Base-by-base conservation (phyloP, 2,888 invertebrate species). In the Noctua comes region DNA sequence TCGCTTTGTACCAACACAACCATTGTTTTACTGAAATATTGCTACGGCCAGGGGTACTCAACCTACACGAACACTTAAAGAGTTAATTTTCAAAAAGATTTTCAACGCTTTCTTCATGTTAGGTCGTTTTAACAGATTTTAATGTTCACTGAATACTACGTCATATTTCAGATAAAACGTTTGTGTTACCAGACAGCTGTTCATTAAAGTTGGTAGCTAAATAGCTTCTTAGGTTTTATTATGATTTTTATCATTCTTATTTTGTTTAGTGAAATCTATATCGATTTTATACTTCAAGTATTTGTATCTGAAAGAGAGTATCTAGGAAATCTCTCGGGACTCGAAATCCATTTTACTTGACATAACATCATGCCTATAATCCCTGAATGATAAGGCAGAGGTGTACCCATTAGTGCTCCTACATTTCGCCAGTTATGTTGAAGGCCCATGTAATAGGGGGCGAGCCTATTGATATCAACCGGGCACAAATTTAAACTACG, bases 21-120 rank as follows among this genome's bases (percentile, higher is more conserved):
- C 93, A 96, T 96, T 96, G 96, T 96, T 94, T 86, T 85, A 82
- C 94, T 95, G 95, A 96, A 96, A 96, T 96, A 96, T 96, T 96
- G 96, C 95, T 80, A 84, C 72, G 78, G 16, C 18, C 94, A 93
- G 93, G 86, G 87, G 86, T 91, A 46, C 27, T 10, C 72, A 91
- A 93, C 93, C 54, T 11, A 54, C 54, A 51, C 16, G 11, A 2
- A 10, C 43, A 51, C 24, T n/a, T 43, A 2, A 18, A 40, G 24
- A 64, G 1, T 24, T 24, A 18, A 36, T 79, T 57, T 43, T 18
- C 27, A 80, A 79, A 36, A 8, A 31, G 57, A 76, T 36, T 31
- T 27, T 21, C 21, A 16, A 1, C 1, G n/a, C 1, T 40, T 43
- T 65, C 64, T 59, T 78, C 24, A 3, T 27, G 27, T 24, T 46